These are phyloP conservation scores for Spicauda simplicius DNA, from an alignment of 2,888 invertebrate genomes.

Conservation along the genomic window DNA sequence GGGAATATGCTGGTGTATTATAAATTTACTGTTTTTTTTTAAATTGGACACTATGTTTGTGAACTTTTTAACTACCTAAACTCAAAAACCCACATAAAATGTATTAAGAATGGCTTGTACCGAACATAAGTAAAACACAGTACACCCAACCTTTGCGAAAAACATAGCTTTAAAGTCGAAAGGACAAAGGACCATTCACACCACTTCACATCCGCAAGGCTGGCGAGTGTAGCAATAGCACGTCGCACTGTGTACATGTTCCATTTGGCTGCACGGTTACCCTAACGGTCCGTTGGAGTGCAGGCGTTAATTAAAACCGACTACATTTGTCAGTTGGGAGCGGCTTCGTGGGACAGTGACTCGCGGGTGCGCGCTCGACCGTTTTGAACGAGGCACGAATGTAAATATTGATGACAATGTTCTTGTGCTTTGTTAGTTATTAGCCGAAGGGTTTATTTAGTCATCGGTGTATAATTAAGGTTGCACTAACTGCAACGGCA, in stretches of 20 bases:
- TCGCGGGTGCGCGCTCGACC: conserved; percentile 11
- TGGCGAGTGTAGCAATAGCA: not conserved
- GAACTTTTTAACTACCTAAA: no score
- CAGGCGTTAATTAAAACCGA: conserved; percentile 63
- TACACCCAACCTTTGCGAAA: no score
- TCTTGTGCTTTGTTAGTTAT: not conserved
- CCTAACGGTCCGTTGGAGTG: conserved; percentile 49
- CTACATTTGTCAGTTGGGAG: conserved; percentile 47
- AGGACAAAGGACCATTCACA: conserved; percentile 11
- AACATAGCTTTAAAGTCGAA: not conserved
- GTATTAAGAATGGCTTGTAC: no score
- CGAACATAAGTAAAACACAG: no score
- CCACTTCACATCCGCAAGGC: conserved; percentile 25
- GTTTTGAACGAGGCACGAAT: not conserved
- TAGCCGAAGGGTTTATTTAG: not conserved
- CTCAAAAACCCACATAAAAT: no score
- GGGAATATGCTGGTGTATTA: no score
- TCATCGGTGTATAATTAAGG: no score
- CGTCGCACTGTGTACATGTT: conserved; percentile 33
- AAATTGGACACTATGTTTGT: no score
- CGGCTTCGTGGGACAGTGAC: conserved; percentile 21
- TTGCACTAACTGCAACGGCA: no score
- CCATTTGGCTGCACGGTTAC: conserved; percentile 39
- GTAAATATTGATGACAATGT: conserved; percentile 1
- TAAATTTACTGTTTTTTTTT: no score